Percentiles rank a stretch among this genome's conserved stretches.
phyloP scores from a whole-genome alignment of 1,140 invertebrate species.

The Aphaenogaster rudis region DNA sequence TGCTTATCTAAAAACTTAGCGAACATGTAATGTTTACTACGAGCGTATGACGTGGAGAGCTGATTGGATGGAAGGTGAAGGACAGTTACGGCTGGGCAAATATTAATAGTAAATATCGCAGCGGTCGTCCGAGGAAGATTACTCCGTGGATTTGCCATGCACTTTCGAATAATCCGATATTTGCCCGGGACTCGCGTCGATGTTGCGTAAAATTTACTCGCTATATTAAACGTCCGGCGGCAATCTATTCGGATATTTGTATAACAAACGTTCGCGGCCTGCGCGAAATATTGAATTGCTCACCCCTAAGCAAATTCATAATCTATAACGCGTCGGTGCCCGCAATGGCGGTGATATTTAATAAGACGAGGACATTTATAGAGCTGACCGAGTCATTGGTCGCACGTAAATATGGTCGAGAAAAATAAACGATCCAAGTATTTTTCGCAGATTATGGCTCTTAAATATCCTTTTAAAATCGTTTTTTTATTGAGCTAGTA shows the following conservation, averaged over 20 bases:
- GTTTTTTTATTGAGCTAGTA: neutral
- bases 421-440: neutral
- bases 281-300: conserved; percentile 66
- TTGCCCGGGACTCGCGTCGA: conserved; percentile 63
- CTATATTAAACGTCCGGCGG: conserved; percentile 63
- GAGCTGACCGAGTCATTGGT: conserved; percentile 3
- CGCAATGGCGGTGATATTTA: conserved; percentile 40
- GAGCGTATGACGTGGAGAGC: neutral
- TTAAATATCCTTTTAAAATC: neutral
- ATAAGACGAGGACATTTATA: conserved; percentile 30
- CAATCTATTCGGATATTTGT: conserved; percentile 71
- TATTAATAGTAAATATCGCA: conserved; percentile 70
- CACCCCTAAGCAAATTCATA: conserved; percentile 61
- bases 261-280: conserved; percentile 58
- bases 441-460: neutral
- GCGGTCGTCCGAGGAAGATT: conserved; percentile 57
- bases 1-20: neutral
- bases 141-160: conserved; percentile 52
- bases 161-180: conserved; percentile 67
- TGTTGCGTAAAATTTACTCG: conserved; percentile 68
- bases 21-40: neutral
- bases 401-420: neutral
- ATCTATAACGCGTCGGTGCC: conserved; percentile 49
- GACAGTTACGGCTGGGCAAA: conserved; percentile 41
- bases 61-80: conserved; percentile 37